These are phyloP conservation scores for Otocyon megalotis DNA, from an alignment of 2,113 vertebrate species.

Conservation along the genomic window DNA sequence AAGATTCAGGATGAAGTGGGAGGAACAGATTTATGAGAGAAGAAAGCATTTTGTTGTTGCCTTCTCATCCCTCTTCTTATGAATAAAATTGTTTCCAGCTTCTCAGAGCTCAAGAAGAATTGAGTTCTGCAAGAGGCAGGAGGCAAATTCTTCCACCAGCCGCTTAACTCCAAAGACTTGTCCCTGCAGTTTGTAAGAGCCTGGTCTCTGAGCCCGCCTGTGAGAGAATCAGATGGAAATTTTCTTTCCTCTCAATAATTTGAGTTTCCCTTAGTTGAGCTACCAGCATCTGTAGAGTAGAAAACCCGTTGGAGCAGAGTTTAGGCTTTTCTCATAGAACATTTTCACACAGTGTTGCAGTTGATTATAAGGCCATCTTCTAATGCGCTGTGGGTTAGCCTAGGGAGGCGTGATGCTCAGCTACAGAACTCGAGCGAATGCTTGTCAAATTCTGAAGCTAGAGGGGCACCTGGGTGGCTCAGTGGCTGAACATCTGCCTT, in stretches of 20 bases:
- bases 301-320: neutral
- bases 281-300: neutral
- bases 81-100: constrained; percentile 76
- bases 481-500: no score
- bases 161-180: constrained; percentile 59
- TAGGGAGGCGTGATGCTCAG: neutral
- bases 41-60: constrained; percentile 60
- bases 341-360: neutral
- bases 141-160: constrained; percentile 65
- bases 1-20: constrained; percentile 54
- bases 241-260: constrained; percentile 23
- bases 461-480: no score
- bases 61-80: constrained; percentile 63
- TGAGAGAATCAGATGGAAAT: constrained; percentile 25
- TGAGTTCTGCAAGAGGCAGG: constrained; percentile 56
- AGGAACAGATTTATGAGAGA: constrained; percentile 56
- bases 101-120: constrained; percentile 65
- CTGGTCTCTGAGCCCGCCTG: neutral
- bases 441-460: neutral
- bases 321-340: neutral
- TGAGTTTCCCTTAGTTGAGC: constrained; percentile 24
- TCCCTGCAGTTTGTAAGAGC: constrained; percentile 27
- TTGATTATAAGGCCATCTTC: neutral
- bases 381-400: neutral
- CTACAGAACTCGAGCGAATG: neutral